Evolutionary conservation across 1,140 invertebrate genomes (phyloP).

Genomic region (Saxidomus purpurata): DNA sequence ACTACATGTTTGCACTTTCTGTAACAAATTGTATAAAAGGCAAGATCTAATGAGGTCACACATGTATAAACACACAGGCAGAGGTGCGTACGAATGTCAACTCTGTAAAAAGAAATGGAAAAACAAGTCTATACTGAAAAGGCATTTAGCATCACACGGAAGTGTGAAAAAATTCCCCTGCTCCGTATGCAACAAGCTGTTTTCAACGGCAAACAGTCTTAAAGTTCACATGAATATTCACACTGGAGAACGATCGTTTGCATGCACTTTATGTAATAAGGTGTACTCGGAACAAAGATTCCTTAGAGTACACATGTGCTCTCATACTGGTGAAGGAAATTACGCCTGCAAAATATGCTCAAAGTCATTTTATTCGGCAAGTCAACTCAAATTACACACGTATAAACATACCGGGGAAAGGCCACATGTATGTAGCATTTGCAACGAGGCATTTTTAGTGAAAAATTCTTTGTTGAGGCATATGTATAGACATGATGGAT

Average conservation of each 20-base stretch:
- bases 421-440: neutral
- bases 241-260: neutral
- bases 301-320: neutral
- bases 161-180: neutral
- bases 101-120: neutral
- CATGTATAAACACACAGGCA: neutral
- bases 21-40: neutral
- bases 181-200: neutral
- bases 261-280: neutral
- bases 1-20: neutral
- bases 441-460: neutral
- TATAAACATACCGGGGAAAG: neutral
- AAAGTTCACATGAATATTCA: constrained; percentile 10
- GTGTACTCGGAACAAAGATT: neutral
- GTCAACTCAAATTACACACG: neutral
- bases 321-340: neutral
- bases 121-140: neutral
- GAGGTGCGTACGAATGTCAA: neutral
- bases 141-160: neutral
- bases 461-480: neutral
- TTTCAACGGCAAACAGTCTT: neutral
- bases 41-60: neutral
- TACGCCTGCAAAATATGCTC: neutral
- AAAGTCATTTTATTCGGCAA: neutral
- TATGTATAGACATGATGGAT: neutral